phyloP scores from a whole-genome alignment of 2,797 vertebrate genomes.

The Melanotaenia boesemani region DNA sequence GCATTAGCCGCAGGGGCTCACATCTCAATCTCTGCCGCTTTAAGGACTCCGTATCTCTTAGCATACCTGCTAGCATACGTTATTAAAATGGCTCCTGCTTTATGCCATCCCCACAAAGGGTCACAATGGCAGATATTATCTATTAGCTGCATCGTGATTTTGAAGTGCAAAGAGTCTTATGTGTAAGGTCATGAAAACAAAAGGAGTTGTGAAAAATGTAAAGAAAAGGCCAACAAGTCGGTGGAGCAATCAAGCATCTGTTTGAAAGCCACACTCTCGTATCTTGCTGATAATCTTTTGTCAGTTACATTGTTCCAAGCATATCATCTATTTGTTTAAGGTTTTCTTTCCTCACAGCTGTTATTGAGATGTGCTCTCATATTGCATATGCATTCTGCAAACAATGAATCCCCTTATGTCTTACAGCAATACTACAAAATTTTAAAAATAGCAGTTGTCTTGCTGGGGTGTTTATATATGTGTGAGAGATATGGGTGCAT shows the following conservation, averaged over 20 bases:
- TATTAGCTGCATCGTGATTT: slow-evolving; percentile 41
- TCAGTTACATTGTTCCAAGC: slow-evolving; percentile 25
- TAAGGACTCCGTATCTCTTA: slow-evolving; percentile 89
- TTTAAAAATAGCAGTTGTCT: slow-evolving; percentile 33
- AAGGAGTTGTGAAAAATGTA: slow-evolving; percentile 43
- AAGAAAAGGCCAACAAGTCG: slow-evolving; percentile 16
- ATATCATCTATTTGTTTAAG: slow-evolving; percentile 16
- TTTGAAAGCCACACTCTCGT: slow-evolving; percentile 1
- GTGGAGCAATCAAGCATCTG: not conserved
- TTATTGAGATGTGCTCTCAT: slow-evolving; percentile 48
- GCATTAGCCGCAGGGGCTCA: slow-evolving; percentile 93
- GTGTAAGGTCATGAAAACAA: slow-evolving; percentile 27
- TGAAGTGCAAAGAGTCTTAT: not conserved
- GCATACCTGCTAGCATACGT: slow-evolving; percentile 83
- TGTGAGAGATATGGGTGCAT: not conserved
- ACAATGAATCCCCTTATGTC: slow-evolving; percentile 42
- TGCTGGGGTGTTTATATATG: not conserved
- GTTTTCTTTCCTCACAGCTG: no score
- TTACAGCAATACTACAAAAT: not conserved
- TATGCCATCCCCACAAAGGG: slow-evolving; percentile 33
- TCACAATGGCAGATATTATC: slow-evolving; percentile 39
- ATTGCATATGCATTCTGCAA: slow-evolving; percentile 75
- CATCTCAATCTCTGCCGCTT: slow-evolving; percentile 90
- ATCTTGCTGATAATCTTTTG: slow-evolving; percentile 40
- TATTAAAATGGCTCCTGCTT: slow-evolving; percentile 97